A percentile compares a stretch with the other conserved stretches of the same genome.
These are phyloP conservation scores for Chymomyza caudatula DNA, from an alignment of 2,888 invertebrate genomes.

Conservation along the genomic window DNA sequence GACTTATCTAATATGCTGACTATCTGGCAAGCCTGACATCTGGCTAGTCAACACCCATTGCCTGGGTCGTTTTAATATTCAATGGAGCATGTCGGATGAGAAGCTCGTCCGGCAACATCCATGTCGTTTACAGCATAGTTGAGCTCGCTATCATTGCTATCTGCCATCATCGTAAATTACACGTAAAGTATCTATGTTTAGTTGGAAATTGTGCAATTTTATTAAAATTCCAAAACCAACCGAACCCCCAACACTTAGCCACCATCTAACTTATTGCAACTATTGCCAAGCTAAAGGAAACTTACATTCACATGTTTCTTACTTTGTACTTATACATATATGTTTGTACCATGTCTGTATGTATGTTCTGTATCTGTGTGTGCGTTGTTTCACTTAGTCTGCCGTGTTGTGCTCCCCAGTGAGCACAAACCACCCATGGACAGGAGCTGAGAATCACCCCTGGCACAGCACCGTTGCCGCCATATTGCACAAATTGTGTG, in stretches of 20 bases:
- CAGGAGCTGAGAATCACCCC: constrained; percentile 21
- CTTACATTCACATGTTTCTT: constrained; percentile 24
- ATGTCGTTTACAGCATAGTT: constrained; percentile 19
- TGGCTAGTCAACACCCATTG: neutral
- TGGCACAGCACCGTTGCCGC: constrained; percentile 22
- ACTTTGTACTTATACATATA: neutral
- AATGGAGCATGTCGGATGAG: neutral
- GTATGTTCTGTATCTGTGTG: neutral
- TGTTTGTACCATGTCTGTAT: neutral
- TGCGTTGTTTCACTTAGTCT: constrained; percentile 29
- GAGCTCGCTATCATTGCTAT: constrained; percentile 47
- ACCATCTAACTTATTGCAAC: constrained; percentile 13
- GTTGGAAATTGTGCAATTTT: constrained; percentile 70
- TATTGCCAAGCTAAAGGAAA: constrained; percentile 6
- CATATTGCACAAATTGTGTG: constrained; percentile 65
- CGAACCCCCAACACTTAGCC: constrained; percentile 28
- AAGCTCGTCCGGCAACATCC: neutral
- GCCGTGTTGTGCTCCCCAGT: constrained; percentile 5
- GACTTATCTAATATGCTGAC: neutral
- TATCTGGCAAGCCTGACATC: neutral
- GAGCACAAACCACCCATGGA: constrained; percentile 17
- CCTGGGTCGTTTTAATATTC: neutral
- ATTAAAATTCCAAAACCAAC: constrained; percentile 66
- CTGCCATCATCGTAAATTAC: constrained; percentile 70
- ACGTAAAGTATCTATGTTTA: constrained; percentile 71